Evolutionary conservation across 1,140 invertebrate genomes (phyloP).

Genomic region (Microplitis demolitor): DNA sequence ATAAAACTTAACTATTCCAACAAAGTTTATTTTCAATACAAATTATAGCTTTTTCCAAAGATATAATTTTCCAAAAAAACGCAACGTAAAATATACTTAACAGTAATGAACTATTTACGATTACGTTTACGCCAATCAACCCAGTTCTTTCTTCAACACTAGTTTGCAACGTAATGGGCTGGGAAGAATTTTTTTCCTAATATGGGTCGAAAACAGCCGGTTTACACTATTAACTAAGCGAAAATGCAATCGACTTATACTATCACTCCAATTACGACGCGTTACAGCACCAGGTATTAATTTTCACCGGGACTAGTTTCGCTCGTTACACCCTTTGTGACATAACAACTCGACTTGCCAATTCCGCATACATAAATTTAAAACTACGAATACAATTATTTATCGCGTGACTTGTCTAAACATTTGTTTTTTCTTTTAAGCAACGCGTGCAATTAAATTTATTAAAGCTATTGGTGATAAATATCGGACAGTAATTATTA

Average conservation of each 20-base stretch:
- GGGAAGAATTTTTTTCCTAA: slow-evolving; percentile 49
- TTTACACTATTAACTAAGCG: slow-evolving; percentile 36
- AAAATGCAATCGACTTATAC: slow-evolving; percentile 47
- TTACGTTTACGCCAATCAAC: slow-evolving; percentile 35
- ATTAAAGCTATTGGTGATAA: neutral
- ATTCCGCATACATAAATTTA: slow-evolving; percentile 8
- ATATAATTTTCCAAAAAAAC: no score
- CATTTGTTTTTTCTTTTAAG: neutral
- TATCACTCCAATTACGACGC: slow-evolving; percentile 56
- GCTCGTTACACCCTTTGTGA: slow-evolving; percentile 47
- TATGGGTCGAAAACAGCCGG: slow-evolving; percentile 37
- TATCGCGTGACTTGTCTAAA: neutral
- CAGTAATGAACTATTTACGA: slow-evolving; percentile 31
- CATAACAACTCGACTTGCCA: slow-evolving; percentile 39
- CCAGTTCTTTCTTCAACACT: neutral
- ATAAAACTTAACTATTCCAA: no score
- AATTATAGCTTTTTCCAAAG: no score
- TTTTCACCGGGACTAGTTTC: slow-evolving; percentile 34
- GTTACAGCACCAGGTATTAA: slow-evolving; percentile 44
- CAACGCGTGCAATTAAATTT: neutral
- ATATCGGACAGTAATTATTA: neutral
- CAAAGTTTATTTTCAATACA: no score
- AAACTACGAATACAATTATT: neutral
- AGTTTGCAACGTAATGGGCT: slow-evolving; percentile 25
- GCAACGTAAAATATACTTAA: slow-evolving; percentile 47